Evolutionary conservation across 2,113 vertebrate genomes (phyloP), one percentile per base, ranked within the genome.

Genomic region (Eptesicus fuscus): DNA sequence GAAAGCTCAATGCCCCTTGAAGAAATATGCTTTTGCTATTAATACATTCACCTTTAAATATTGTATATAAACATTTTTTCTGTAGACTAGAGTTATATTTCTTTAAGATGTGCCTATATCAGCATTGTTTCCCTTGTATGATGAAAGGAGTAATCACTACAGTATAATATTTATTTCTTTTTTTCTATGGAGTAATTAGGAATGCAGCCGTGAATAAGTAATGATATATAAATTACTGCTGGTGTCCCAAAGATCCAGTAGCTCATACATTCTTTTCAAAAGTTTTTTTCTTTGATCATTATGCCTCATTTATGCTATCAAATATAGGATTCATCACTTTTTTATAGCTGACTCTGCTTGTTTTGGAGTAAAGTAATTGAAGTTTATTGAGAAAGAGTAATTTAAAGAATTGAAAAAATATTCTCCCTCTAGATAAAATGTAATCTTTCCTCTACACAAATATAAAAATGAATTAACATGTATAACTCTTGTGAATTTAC

Each of bases 311-410:
- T 80, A 83, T 91, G 17, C 78, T 95, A 94, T 85, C 70, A 97
- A 97, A 98, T 96, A 61, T 25, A 96, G 30, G 71, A 97, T 96
- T 93, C 0, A 69, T 96, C 73, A 14, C 2, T 83, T 88, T 95
- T 91, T 96, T 85, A 92, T 70, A 90, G 77, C 90, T 97, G 94
- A 95, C 12, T 37, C 17, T 96, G 59, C 47, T 56, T 76, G 86
- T 97, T 98, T 97, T 96, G 61, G 49, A 97, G 40, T 76, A 94
- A 98, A 96, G 49, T 42, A 96, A 90, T 69, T 94, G 69, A 90
- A 96, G 79, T 96, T 97, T 96, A 97, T 74, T 83, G 73, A 83
- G 32, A 89, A 91, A 94, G 77, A 73, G 61, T 32, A 92, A 65
- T 94, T 88, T 42, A 95, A 90, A 51, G 17, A 95, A 92, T 95